phyloP scores from a whole-genome alignment of 2,797 vertebrate species.

The Acridotheres tristis region DNA sequence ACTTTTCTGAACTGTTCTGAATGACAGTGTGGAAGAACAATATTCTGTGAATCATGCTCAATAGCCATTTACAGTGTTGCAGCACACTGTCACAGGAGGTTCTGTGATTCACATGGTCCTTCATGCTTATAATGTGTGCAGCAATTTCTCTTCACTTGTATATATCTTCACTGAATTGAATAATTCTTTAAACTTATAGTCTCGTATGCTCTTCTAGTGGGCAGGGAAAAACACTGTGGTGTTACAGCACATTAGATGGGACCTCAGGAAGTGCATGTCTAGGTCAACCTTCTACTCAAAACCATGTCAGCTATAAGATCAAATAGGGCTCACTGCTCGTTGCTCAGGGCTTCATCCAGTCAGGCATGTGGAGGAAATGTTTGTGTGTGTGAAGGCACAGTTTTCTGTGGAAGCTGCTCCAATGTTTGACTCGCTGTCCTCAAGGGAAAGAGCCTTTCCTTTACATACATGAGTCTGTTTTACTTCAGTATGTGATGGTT shows the following conservation, averaged over 20 bases:
- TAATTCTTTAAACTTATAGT: not conserved
- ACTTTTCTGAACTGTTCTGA: not conserved
- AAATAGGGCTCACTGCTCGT: not conserved
- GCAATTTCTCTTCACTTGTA: not conserved
- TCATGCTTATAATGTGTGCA: not conserved
- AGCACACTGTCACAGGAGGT: accelerated
- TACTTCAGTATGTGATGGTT: not conserved
- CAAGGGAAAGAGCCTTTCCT: not conserved
- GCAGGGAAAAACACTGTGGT: not conserved
- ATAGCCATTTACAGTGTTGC: not conserved
- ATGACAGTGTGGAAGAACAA: not conserved
- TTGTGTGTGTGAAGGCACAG: not conserved
- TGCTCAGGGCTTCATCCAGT: not conserved
- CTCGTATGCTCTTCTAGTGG: not conserved
- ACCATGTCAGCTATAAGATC: not conserved
- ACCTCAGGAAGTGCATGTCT: not conserved
- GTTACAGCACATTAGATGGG: not conserved
- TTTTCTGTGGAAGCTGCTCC: not conserved
- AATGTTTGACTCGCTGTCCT: accelerated
- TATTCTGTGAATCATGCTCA: not conserved
- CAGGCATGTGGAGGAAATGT: not conserved
- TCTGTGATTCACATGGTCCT: not conserved
- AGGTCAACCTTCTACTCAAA: not conserved
- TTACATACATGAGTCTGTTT: not conserved
- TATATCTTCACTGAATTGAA: not conserved